phyloP scores from a whole-genome alignment of 2,888 invertebrate genomes.

The Chymomyza procnemis region DNA sequence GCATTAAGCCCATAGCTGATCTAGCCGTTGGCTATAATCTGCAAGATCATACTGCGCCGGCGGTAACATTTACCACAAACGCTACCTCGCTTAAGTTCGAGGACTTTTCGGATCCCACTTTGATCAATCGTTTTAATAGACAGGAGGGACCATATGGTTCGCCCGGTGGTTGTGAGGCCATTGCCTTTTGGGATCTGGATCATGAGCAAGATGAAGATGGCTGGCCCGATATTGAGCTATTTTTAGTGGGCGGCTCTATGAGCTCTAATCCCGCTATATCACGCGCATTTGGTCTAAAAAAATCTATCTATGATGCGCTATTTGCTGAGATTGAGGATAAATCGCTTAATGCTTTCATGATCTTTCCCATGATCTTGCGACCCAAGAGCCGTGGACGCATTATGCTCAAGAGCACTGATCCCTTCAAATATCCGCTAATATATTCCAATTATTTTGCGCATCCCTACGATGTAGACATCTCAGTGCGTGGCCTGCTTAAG shows the following conservation, averaged over 20 bases:
- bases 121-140: conserved; percentile 69
- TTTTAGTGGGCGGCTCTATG: conserved; percentile 81
- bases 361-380: conserved; percentile 83
- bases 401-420: conserved; percentile 83
- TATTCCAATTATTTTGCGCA: conserved; percentile 85
- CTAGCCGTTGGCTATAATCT: conserved; percentile 83
- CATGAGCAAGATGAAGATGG: conserved; percentile 79
- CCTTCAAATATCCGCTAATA: conserved; percentile 83
- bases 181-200: conserved; percentile 83
- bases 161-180: conserved; percentile 82
- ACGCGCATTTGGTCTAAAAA: conserved; percentile 79
- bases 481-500: conserved; percentile 82
- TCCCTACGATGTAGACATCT: conserved; percentile 82
- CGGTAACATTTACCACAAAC: conserved; percentile 83
- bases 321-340: conserved; percentile 77
- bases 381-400: conserved; percentile 85
- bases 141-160: conserved; percentile 79
- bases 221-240: conserved; percentile 85
- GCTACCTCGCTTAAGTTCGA: conserved; percentile 75
- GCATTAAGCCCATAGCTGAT: conserved; percentile 81
- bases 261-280: conserved; percentile 77
- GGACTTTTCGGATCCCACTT: conserved; percentile 71
- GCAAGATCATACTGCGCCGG: conserved; percentile 84
- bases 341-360: conserved; percentile 80
- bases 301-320: conserved; percentile 78